phyloP scores from a whole-genome alignment of 2,797 vertebrate genomes.

The Sternotherus odoratus region DNA sequence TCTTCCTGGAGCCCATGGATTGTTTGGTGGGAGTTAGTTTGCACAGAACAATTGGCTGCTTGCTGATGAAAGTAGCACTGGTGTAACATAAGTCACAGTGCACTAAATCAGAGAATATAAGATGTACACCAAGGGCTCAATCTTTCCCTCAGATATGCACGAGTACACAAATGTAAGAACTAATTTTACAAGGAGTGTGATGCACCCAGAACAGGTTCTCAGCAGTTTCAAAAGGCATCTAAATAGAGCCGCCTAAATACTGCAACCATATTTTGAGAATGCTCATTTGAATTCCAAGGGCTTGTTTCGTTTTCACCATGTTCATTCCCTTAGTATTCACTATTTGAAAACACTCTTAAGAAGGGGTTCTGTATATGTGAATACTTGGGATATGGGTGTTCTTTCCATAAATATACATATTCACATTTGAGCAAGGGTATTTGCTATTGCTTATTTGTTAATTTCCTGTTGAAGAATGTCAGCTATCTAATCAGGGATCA shows the following conservation, averaged over 20 bases:
- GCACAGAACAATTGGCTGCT: background rate
- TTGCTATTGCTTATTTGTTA: background rate
- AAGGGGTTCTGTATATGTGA: background rate
- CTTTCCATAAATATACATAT: background rate
- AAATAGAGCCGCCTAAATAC: background rate
- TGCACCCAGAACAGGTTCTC: background rate
- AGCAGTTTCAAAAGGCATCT: background rate
- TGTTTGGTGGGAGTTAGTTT: background rate
- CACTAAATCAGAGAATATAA: background rate
- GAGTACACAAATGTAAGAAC: background rate
- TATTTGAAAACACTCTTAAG: background rate
- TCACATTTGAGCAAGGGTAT: background rate
- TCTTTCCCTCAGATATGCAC: background rate
- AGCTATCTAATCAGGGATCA: background rate
- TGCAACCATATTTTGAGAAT: background rate
- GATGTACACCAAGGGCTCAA: background rate
- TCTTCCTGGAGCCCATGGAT: fast-evolving
- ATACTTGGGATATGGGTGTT: background rate
- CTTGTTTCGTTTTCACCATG: background rate
- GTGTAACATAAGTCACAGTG: background rate
- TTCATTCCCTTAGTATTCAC: background rate
- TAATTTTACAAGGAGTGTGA: conserved; percentile 34
- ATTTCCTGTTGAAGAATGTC: background rate
- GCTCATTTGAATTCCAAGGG: background rate
- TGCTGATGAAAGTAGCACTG: conserved; percentile 7